Percentiles rank a stretch among this genome's conserved stretches.
phyloP scores from a whole-genome alignment of 2,797 vertebrate species.

The Oophaga sylvatica region DNA sequence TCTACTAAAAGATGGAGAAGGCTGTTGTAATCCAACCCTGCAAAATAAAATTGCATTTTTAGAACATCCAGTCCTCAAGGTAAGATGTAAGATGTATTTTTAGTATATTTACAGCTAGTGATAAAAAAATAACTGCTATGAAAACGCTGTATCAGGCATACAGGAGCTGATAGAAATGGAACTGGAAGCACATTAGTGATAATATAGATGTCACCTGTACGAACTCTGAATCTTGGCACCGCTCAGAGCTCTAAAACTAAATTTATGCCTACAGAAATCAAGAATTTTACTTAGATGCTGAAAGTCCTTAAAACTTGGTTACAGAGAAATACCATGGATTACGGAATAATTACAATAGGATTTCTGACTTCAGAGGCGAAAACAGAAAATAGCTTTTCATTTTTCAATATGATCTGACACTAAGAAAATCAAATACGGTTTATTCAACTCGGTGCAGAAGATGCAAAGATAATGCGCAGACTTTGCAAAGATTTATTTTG shows the following conservation, averaged over 20 bases:
- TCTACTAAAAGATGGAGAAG: neutral
- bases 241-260: neutral
- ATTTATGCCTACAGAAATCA: neutral
- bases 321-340: neutral
- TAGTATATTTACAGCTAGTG: neutral
- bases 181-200: neutral
- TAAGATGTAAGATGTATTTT: neutral
- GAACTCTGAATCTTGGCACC: neutral
- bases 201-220: neutral
- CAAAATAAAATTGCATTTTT: neutral
- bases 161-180: neutral
- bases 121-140: neutral
- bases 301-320: conserved; percentile 7
- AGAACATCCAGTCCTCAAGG: neutral
- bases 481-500: conserved; percentile 23
- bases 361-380: conserved; percentile 1
- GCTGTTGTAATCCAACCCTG: neutral
- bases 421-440: conserved; percentile 6
- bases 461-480: conserved; percentile 8
- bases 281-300: neutral
- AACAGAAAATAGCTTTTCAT: neutral
- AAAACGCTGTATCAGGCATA: neutral
- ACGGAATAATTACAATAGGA: neutral
- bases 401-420: neutral
- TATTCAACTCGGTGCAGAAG: conserved; percentile 12